Conservation (phyloP, 2,113 vertebrate genomes). For the Psittacula cyanocephala region DNA sequence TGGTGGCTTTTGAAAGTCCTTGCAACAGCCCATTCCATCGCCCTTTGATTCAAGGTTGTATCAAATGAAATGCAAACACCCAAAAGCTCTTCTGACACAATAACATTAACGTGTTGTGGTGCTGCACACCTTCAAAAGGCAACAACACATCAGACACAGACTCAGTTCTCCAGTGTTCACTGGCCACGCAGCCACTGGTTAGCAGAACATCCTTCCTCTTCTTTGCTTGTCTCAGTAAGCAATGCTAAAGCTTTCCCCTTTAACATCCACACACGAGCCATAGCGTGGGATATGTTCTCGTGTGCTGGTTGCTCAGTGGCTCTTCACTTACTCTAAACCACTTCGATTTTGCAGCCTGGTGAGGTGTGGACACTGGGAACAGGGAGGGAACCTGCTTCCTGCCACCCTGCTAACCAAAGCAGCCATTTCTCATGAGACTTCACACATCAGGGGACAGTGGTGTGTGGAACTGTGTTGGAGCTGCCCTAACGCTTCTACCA, state of each 20-base stretch:
- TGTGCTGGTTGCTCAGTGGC: not conserved
- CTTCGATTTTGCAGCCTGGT: not conserved
- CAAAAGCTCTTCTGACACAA: not conserved
- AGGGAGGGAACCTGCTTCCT: conserved; percentile 28
- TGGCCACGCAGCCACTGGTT: not conserved
- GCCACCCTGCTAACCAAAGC: not conserved
- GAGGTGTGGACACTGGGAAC: not conserved
- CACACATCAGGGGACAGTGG: not conserved
- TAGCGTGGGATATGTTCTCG: not conserved
- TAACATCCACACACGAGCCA: not conserved
- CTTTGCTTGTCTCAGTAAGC: not conserved
- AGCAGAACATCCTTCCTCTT: not conserved
- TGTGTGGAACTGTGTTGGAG: conserved; percentile 23
- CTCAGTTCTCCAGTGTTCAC: not conserved
- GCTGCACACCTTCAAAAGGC: not conserved
- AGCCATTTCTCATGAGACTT: not conserved
- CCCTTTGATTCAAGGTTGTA: not conserved
- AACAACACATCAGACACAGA: no score
- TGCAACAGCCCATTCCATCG: not conserved
- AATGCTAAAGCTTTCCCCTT: not conserved
- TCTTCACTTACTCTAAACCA: not conserved
- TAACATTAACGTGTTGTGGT: accelerated
- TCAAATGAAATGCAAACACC: not conserved
- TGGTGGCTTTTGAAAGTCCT: not conserved
- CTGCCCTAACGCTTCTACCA: not conserved